Percentiles rank a stretch among this genome's conserved stretches.
phyloP scores from a whole-genome alignment of 2,888 invertebrate species.

The Spilarctia lutea region DNA sequence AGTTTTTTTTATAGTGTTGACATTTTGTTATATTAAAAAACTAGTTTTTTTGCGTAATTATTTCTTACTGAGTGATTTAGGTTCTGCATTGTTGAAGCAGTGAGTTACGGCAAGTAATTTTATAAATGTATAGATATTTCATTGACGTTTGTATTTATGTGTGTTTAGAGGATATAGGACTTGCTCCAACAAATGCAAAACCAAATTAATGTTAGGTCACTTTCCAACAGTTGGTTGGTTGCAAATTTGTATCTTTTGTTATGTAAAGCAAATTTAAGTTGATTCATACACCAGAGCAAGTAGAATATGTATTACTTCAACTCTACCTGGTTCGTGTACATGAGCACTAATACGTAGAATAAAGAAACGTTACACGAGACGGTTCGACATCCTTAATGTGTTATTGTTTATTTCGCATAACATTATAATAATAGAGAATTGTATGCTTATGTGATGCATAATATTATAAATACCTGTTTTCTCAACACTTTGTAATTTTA shows the following conservation, averaged over 20 bases:
- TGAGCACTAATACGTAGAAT: slow-evolving; percentile 7
- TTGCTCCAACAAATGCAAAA: background rate
- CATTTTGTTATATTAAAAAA: too few relatives aligned
- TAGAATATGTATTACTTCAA: background rate
- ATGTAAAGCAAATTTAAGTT: too few relatives aligned
- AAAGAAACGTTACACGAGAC: slow-evolving; percentile 17
- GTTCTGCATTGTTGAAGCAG: too few relatives aligned
- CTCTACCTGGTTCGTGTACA: background rate
- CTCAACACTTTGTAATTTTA: background rate
- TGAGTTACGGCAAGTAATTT: too few relatives aligned
- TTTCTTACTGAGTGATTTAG: too few relatives aligned
- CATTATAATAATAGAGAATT: slow-evolving; percentile 16
- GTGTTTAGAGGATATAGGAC: background rate
- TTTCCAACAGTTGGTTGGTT: too few relatives aligned
- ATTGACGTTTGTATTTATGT: background rate
- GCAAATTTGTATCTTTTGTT: too few relatives aligned
- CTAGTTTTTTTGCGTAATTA: too few relatives aligned
- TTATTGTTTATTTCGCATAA: slow-evolving; percentile 24
- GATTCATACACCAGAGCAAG: too few relatives aligned
- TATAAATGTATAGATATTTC: background rate
- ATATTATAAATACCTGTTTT: slow-evolving; percentile 6
- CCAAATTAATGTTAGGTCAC: too few relatives aligned
- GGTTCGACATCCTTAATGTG: slow-evolving; percentile 22
- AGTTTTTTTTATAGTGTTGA: background rate
- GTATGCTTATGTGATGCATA: slow-evolving; percentile 5